Conservation (phyloP, 2,797 vertebrate genomes). For the Ctenochaetus hawaiiensis region DNA sequence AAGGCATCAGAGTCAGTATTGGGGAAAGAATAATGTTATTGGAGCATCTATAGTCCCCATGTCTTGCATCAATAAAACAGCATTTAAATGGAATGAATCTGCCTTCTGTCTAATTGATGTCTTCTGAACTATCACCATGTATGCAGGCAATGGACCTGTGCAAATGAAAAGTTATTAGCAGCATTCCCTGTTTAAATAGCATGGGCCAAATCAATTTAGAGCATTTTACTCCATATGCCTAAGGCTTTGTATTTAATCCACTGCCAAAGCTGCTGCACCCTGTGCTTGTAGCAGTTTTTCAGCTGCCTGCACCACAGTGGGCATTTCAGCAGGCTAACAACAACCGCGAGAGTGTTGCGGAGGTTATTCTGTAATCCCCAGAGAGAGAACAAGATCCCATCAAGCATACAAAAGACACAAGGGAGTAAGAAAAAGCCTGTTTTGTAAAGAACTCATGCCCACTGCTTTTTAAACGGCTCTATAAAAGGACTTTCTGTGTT, state of each 20-base stretch:
- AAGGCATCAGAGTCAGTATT: no score
- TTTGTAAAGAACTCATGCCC: conserved; percentile 1
- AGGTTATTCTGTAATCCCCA: conserved; percentile 49
- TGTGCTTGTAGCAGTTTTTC: conserved; percentile 55
- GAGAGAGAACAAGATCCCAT: conserved; percentile 21
- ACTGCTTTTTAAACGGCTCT: conserved; percentile 29
- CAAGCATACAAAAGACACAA: conserved; percentile 54
- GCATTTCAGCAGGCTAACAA: conserved; percentile 28
- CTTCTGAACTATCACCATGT: conserved; percentile 43
- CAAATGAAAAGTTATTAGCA: conserved; percentile 80
- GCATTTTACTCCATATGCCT: conserved; percentile 68
- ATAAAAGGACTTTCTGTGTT: conserved; percentile 41
- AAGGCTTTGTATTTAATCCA: conserved; percentile 73
- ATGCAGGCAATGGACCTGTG: conserved; percentile 51
- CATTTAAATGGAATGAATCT: conserved; percentile 29
- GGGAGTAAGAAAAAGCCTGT: conserved; percentile 22
- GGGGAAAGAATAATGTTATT: no score
- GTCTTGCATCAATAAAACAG: conserved; percentile 24
- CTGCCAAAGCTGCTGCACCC: conserved; percentile 46
- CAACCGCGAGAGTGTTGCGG: conserved; percentile 38
- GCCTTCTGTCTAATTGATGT: conserved; percentile 48
- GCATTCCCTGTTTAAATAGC: conserved; percentile 69
- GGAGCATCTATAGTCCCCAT: not conserved
- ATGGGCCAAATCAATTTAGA: conserved; percentile 73
- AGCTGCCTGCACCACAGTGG: conserved; percentile 43